Conservation (phyloP, 2,797 vertebrate genomes). For the Epinephelus awoara region DNA sequence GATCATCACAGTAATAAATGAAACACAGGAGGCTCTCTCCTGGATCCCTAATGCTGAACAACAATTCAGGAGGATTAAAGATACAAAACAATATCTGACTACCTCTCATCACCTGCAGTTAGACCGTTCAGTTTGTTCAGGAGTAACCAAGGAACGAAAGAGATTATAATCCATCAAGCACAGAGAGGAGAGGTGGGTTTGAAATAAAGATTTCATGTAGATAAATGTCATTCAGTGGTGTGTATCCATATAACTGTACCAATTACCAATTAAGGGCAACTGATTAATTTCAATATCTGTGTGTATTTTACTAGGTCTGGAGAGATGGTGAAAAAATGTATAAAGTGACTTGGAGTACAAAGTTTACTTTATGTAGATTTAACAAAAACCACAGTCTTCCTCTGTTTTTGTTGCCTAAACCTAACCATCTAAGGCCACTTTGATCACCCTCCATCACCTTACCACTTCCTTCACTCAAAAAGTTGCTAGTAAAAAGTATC, state of each 20-base stretch:
- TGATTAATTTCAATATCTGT: conserved; percentile 5
- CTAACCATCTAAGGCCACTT: background rate
- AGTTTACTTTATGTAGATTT: background rate
- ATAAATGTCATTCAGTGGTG: background rate
- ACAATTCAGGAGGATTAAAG: conserved; percentile 34
- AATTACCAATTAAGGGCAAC: background rate
- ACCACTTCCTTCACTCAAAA: background rate
- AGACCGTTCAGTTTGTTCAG: conserved; percentile 44
- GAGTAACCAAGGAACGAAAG: conserved; percentile 4
- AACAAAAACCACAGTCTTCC: background rate
- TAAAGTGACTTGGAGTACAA: background rate
- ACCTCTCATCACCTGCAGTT: conserved; percentile 52
- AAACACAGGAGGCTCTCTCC: background rate
- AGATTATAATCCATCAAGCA: conserved; percentile 5
- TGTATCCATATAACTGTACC: conserved; percentile 12
- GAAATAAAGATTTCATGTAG: background rate
- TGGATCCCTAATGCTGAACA: conserved; percentile 9
- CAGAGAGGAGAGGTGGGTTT: conserved; percentile 11
- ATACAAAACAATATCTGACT: conserved; percentile 37
- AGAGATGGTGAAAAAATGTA: background rate
- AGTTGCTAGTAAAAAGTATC: background rate
- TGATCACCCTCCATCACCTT: background rate
- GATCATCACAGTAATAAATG: conserved; percentile 22
- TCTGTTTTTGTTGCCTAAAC: background rate
- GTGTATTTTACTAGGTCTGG: background rate